Percentiles rank a stretch among this genome's conserved stretches.
Evolutionary conservation across 2,113 vertebrate species (phyloP).

Genomic region (Passer montanus): DNA sequence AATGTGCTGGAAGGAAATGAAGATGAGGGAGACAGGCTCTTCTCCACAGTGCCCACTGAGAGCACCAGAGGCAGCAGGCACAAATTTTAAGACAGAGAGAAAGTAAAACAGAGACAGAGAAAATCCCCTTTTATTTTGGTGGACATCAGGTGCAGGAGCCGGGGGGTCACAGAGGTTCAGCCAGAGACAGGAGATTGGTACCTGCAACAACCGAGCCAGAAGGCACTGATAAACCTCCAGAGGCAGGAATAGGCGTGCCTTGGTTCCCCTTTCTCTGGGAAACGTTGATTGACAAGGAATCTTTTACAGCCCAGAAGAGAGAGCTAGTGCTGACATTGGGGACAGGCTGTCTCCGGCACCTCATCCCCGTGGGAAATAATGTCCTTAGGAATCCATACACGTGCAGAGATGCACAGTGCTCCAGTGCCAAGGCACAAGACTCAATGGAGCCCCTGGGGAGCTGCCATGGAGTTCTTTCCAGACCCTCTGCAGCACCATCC

Average conservation of each 20-base stretch:
- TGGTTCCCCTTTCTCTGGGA: neutral
- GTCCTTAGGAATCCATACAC: neutral
- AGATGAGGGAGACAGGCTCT: neutral
- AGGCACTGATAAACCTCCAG: neutral
- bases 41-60: neutral
- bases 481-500: neutral
- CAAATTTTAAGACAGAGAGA: neutral
- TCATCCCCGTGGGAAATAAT: neutral
- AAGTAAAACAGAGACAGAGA: neutral
- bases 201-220: neutral
- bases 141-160: too few relatives aligned
- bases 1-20: neutral
- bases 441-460: neutral
- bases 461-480: neutral
- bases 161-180: neutral
- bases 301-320: neutral
- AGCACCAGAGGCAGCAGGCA: neutral
- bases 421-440: neutral
- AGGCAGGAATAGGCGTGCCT: neutral
- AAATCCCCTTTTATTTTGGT: neutral
- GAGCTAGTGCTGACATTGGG: neutral
- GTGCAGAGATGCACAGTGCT: neutral
- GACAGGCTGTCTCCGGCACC: neutral
- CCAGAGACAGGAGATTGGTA: fast-evolving
- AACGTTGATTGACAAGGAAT: neutral